Evolutionary conservation across 2,113 vertebrate genomes (phyloP).

Genomic region (Halichoerus grypus): DNA sequence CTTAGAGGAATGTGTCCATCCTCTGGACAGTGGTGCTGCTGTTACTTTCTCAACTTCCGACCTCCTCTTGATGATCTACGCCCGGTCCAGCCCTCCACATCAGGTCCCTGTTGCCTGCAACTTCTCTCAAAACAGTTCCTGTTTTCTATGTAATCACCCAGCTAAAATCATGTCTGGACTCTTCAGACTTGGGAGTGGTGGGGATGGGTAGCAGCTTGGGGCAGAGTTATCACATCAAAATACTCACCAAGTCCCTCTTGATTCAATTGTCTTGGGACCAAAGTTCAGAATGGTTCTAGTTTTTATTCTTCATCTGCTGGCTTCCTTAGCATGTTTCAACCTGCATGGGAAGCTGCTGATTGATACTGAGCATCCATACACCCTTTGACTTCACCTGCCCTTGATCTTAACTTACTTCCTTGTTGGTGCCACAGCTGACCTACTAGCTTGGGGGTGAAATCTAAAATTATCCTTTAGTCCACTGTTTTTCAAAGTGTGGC

Average conservation of each 20-base stretch:
- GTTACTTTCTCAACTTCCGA: neutral
- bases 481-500: neutral
- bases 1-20: neutral
- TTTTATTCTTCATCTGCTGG: neutral
- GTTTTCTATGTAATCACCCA: neutral
- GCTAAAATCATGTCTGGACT: neutral
- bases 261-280: neutral
- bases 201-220: neutral
- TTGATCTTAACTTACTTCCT: neutral
- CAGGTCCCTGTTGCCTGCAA: neutral
- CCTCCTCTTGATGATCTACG: neutral
- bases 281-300: neutral
- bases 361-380: neutral
- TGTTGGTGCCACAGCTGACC: neutral
- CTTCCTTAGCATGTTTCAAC: neutral
- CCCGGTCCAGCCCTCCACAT: neutral
- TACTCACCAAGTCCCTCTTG: neutral
- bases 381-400: neutral
- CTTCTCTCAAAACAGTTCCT: neutral
- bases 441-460: neutral
- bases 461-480: neutral
- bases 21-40: fast-evolving
- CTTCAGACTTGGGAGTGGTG: neutral
- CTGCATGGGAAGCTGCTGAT: neutral
- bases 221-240: neutral